Percentiles rank a stretch among this genome's conserved stretches.
These are phyloP conservation scores for Penaeus vannamei DNA, from an alignment of 1,140 invertebrate genomes.

Conservation along the genomic window DNA sequence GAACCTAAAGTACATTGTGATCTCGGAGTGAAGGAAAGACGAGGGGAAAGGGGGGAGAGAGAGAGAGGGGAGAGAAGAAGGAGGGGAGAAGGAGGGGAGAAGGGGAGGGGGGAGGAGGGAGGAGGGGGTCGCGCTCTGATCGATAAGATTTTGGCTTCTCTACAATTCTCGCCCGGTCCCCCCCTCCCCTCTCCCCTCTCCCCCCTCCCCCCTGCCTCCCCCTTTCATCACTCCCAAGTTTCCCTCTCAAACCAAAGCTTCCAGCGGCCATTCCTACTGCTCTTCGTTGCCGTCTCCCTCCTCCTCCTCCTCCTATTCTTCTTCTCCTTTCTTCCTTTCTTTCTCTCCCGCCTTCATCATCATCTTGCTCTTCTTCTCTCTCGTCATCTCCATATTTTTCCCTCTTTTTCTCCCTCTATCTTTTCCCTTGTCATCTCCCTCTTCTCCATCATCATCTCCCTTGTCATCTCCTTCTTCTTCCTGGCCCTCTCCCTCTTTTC, in stretches of 20 bases:
- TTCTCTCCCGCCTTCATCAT: not conserved
- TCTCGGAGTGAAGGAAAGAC: too few relatives aligned
- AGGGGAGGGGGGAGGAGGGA: not conserved
- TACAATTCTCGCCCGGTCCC: constrained; percentile 14
- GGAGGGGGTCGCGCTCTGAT: not conserved
- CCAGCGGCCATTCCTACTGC: too few relatives aligned
- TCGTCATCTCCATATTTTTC: not conserved
- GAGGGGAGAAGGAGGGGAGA: not conserved
- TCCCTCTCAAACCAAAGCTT: too few relatives aligned
- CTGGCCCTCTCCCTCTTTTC: too few relatives aligned
- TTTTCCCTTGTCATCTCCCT: not conserved
- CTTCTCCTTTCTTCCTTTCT: too few relatives aligned
- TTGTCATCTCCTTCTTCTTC: too few relatives aligned
- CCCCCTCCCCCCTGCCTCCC: not conserved
- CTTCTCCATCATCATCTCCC: too few relatives aligned
- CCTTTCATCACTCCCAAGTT: too few relatives aligned
- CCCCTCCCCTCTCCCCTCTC: not conserved
- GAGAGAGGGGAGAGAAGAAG: not conserved
- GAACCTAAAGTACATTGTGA: too few relatives aligned
- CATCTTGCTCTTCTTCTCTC: not conserved
- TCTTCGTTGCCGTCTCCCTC: too few relatives aligned
- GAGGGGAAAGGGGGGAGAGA: too few relatives aligned
- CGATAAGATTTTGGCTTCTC: constrained; percentile 48
- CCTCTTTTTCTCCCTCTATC: not conserved
- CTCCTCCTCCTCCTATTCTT: too few relatives aligned